Evolutionary conservation across 2,113 vertebrate species (phyloP), one percentile per base, ranked within the genome.

Genomic region (Podiceps cristatus): DNA sequence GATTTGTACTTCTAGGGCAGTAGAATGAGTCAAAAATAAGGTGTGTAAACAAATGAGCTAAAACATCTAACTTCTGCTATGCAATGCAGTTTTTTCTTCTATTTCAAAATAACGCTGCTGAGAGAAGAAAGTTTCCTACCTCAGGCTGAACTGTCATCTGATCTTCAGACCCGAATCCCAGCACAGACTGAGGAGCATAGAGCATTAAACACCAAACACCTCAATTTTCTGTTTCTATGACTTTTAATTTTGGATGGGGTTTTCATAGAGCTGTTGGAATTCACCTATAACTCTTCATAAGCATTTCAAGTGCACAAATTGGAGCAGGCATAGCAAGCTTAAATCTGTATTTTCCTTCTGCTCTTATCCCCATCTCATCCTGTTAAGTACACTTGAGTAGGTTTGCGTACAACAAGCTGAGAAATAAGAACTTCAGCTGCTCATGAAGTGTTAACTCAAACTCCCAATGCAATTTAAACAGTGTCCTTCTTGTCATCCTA

Each of bases 171-270:
- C 18, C 49, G 53, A 76, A 67, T 28, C 23, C 12, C 56, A 16
- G 10, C 13, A 28, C 0, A 2, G 27, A 10, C 3, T 0, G 6
- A 8, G 13, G 4, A 73, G 15, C 1, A 2, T 3, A 69, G 16
- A 58, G 14, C 20, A n/a, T 37, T 40, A 16, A 69, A 50, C n/a
- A 69, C 9, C 25, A 60, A 55, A 74, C 15, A 28, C 11, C 13
- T 71, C 49, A 22, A 3, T 50, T 18, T 33, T 85, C 33, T 56
- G 10, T 63, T 78, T 44, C 40, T 33, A 15, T 2, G 3, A 11
- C 29, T 88, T 71, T 60, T 55, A 35, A 42, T 81, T 80, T 8
- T 67, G 0, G 28, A 82, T 27, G 22, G 5, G 3, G 5, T 50
- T 85, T 77, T 69, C 64, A 92, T 35, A 52, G 31, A 66, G n/a